These are phyloP conservation scores for Epizoanthus illoricatus DNA, from an alignment of 92 coral and sea anemone genomes.

Conservation along the genomic window DNA sequence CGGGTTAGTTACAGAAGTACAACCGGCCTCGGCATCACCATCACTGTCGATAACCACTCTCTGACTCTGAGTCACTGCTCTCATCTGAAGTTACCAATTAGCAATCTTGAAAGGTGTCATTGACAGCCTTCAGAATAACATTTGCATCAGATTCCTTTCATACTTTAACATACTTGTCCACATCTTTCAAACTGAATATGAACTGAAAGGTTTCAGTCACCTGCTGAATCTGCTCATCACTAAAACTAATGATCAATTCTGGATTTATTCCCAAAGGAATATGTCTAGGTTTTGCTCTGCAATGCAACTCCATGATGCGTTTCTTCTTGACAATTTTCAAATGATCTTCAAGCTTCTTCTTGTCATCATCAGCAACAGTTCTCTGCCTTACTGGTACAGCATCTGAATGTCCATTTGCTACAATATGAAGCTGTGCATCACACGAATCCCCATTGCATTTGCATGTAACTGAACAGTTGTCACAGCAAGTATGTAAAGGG, in stretches of 20 bases:
- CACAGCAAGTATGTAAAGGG: constrained; percentile 36
- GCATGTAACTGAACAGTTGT: constrained; percentile 31
- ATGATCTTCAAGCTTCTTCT: background rate
- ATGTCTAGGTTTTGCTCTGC: background rate
- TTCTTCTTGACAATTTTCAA: background rate
- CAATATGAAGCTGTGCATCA: constrained; percentile 17
- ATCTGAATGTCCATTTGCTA: constrained; percentile 10
- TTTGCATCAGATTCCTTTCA: background rate
- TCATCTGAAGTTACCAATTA: too few relatives aligned
- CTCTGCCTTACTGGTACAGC: background rate
- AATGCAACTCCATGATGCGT: background rate
- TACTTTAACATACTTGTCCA: constrained; percentile 29
- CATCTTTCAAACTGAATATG: constrained; percentile 44
- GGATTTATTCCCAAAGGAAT: background rate
- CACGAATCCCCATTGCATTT: background rate
- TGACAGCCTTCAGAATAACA: background rate
- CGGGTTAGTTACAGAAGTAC: too few relatives aligned
- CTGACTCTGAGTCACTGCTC: too few relatives aligned
- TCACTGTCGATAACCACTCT: too few relatives aligned
- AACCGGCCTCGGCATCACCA: too few relatives aligned
- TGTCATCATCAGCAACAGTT: constrained; percentile 8
- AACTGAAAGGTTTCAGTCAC: constrained; percentile 24
- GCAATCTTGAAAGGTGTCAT: too few relatives aligned
- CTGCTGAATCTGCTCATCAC: constrained; percentile 47
- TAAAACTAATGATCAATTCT: constrained; percentile 48